Conservation (phyloP, 2,888 invertebrate genomes). For the Drosophila fulvimacula region DNA sequence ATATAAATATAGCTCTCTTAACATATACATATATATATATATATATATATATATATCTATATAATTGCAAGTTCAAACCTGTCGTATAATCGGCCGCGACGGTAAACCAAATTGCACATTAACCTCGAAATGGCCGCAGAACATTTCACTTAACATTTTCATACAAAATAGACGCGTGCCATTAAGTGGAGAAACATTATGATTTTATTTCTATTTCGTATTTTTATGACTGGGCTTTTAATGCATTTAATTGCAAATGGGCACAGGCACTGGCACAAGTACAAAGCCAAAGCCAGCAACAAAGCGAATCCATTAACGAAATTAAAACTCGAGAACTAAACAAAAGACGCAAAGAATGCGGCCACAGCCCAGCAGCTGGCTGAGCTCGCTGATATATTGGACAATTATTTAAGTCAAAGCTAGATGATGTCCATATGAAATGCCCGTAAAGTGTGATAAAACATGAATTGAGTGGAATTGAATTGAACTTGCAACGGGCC, state of each 20-base stretch:
- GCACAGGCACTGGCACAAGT: conserved; percentile 10
- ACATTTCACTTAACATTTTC: conserved; percentile 27
- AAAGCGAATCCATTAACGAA: conserved; percentile 66
- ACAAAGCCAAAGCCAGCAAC: neutral
- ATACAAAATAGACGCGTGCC: conserved; percentile 37
- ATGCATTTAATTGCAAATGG: conserved; percentile 69
- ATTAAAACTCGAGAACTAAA: conserved; percentile 60
- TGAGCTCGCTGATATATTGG: conserved; percentile 23
- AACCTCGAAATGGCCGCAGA: conserved; percentile 54
- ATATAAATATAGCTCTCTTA: no score
- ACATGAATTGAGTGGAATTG: neutral
- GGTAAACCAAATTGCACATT: conserved; percentile 53
- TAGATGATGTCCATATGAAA: conserved; percentile 16
- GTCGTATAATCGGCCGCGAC: conserved; percentile 18
- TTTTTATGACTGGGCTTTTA: conserved; percentile 57
- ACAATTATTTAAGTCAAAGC: conserved; percentile 12
- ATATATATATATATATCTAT: neutral
- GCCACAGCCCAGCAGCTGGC: conserved; percentile 25
- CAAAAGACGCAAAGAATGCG: conserved; percentile 50
- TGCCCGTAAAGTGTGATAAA: neutral
- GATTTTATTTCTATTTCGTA: conserved; percentile 55
- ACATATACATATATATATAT: neutral
- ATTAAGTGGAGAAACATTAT: conserved; percentile 33
- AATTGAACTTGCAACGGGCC: neutral
- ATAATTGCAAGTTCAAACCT: conserved; percentile 41